Base-by-base conservation (phyloP, 2,888 invertebrate species). In the Agrotis segetum region DNA sequence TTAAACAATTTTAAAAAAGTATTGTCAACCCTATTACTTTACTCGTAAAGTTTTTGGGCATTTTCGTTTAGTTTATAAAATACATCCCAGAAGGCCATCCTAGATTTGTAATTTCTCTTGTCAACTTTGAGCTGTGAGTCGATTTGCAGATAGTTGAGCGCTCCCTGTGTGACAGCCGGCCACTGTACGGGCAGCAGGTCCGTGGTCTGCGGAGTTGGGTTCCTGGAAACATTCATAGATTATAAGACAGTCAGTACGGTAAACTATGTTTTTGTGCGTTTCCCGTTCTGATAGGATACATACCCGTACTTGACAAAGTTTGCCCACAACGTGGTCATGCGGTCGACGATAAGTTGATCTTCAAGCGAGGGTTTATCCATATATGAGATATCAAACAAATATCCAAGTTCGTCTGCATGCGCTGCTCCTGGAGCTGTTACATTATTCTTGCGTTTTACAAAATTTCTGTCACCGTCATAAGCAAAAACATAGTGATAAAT, bases 401-500 rank as follows among this genome's bases (percentile, higher is more conserved):
- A 92, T 40, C 90, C 85, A 2, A 90, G 70, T 74, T 92, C 91
- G 67, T 91, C 91, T 50, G 88, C 88, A 70, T 91, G 92, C 0
- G 81, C 47, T 4, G 84, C 89, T 6, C 90, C 90, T 17, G 81
- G 82, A 46, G 67, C 66, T 11, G 84, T 89, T 66, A 90, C 19
- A 78, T 89, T 89, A 17, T 72, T 49, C 73, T 67, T 79, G 11
- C 75, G 61, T 76, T 91, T 92, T 0, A 83, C 69, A 58, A 89
- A 89, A 66, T 93, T 91, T 69, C 93, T 89, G 2, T 76, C 85
- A 3, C 94, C 93, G 16, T 83, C 85, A 62, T 93, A 92, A 1
- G 87, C 86, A 65, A 94, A 94, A 49, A 92, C 52, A 55, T 92
- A 93, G 49, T 89, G 84, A 73, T 87, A 94, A 44, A 92, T 74